These are phyloP conservation scores for Cydia fagiglandana DNA, from an alignment of 1,140 invertebrate genomes.

Conservation along the genomic window DNA sequence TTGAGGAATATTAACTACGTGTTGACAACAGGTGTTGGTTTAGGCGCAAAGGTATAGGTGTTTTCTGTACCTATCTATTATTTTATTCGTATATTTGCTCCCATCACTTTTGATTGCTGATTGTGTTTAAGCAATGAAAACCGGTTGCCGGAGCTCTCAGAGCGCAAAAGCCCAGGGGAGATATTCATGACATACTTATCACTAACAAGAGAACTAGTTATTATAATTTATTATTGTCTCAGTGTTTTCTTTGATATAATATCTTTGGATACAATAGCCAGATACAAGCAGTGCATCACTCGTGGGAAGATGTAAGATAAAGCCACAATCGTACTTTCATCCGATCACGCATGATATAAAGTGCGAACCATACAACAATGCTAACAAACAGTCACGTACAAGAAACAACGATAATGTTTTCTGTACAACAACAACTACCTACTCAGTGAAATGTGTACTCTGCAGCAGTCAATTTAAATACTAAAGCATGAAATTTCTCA, in stretches of 20 bases:
- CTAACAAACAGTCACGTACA: constrained; percentile 55
- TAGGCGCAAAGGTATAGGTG: background rate
- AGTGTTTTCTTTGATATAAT: constrained; percentile 25
- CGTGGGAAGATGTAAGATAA: constrained; percentile 68
- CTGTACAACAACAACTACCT: background rate
- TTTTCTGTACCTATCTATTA: background rate
- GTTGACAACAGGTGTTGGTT: background rate
- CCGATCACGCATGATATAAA: constrained; percentile 70
- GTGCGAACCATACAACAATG: constrained; percentile 61
- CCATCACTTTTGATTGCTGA: background rate
- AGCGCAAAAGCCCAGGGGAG: background rate
- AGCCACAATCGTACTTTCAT: constrained; percentile 63
- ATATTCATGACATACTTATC: constrained; percentile 29
- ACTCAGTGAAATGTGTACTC: constrained; percentile 7
- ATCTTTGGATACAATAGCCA: constrained; percentile 48
- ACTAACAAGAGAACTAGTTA: constrained; percentile 6
- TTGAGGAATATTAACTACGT: background rate
- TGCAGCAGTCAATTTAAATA: background rate
- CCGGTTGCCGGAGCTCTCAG: background rate
- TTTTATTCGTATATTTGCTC: background rate
- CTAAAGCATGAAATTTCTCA: background rate
- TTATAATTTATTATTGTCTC: constrained; percentile 26
- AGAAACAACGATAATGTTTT: constrained; percentile 43
- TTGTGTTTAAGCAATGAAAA: constrained; percentile 21
- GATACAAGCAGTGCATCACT: constrained; percentile 49